A percentile compares a stretch with the other conserved stretches of the same genome.
phyloP scores from a whole-genome alignment of 2,113 vertebrate species.

The Anolis carolinensis region DNA sequence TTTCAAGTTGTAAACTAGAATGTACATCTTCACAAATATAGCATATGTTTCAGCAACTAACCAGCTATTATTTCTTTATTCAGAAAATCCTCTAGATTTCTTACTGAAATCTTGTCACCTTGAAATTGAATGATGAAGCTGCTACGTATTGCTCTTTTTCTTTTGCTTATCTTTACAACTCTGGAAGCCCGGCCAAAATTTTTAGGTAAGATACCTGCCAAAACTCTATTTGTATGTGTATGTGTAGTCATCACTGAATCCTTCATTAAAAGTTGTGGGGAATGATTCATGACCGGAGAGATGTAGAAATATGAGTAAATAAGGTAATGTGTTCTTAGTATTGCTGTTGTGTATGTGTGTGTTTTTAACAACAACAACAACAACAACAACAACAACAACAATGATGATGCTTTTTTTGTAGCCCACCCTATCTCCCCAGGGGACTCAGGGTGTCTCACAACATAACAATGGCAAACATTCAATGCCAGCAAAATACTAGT shows the following conservation, averaged over 20 bases:
- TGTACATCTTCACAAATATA: neutral
- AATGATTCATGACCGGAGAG: neutral
- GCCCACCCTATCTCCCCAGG: no score
- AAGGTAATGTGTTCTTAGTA: no score
- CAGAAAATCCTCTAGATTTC: conserved; percentile 20
- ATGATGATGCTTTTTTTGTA: no score
- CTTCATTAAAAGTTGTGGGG: neutral
- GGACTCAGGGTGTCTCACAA: no score
- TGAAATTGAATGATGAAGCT: conserved; percentile 64
- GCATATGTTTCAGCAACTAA: neutral
- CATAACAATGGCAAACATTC: no score
- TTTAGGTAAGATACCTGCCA: conserved; percentile 64
- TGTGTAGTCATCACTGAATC: neutral
- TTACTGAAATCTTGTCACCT: conserved; percentile 7
- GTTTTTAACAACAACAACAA: no score
- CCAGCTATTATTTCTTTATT: neutral
- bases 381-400: no score
- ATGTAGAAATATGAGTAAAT: neutral
- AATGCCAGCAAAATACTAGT: neutral
- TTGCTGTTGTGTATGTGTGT: neutral
- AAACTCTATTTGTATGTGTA: neutral
- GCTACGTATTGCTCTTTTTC: conserved; percentile 52
- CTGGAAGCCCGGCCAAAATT: conserved; percentile 71
- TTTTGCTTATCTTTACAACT: conserved; percentile 72
- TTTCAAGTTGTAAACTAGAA: neutral